Evolutionary conservation across 1,140 invertebrate species (phyloP).

Genomic region (Megalonaias nervosa): DNA sequence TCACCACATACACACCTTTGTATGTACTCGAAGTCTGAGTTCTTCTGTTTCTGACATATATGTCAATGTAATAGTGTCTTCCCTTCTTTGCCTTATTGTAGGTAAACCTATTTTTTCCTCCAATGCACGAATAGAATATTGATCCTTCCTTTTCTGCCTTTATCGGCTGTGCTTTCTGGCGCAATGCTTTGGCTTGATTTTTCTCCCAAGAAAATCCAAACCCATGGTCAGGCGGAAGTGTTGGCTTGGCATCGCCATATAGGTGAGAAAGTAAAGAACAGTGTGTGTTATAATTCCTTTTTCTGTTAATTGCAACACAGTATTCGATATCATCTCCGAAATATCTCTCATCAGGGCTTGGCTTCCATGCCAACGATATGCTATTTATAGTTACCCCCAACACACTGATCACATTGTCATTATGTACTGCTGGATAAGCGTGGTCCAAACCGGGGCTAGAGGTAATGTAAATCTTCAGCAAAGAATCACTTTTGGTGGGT

Average conservation of each 20-base stretch:
- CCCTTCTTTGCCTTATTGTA: slow-evolving; percentile 49
- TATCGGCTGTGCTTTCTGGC: slow-evolving; percentile 38
- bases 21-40: slow-evolving; percentile 59
- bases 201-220: slow-evolving; percentile 63
- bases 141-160: slow-evolving; percentile 36
- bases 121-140: slow-evolving; percentile 61
- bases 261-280: slow-evolving; percentile 56
- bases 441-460: slow-evolving; percentile 19
- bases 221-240: slow-evolving; percentile 39
- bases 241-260: slow-evolving; percentile 48
- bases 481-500: slow-evolving; percentile 26
- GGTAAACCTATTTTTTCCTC: slow-evolving; percentile 56
- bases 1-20: slow-evolving; percentile 49
- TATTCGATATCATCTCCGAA: slow-evolving; percentile 54
- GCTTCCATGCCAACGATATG: slow-evolving; percentile 24
- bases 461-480: slow-evolving; percentile 23
- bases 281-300: slow-evolving; percentile 54
- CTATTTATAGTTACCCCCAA: slow-evolving; percentile 14
- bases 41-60: slow-evolving; percentile 59
- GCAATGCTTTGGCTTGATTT: slow-evolving; percentile 25
- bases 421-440: slow-evolving; percentile 18
- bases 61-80: slow-evolving; percentile 66
- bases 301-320: slow-evolving; percentile 58
- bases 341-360: slow-evolving; percentile 30
- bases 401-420: slow-evolving; percentile 19